Percentiles rank a stretch among this genome's conserved stretches.
These are phyloP conservation scores for Maniola jurtina DNA, from an alignment of 1,140 invertebrate species.

Conservation along the genomic window DNA sequence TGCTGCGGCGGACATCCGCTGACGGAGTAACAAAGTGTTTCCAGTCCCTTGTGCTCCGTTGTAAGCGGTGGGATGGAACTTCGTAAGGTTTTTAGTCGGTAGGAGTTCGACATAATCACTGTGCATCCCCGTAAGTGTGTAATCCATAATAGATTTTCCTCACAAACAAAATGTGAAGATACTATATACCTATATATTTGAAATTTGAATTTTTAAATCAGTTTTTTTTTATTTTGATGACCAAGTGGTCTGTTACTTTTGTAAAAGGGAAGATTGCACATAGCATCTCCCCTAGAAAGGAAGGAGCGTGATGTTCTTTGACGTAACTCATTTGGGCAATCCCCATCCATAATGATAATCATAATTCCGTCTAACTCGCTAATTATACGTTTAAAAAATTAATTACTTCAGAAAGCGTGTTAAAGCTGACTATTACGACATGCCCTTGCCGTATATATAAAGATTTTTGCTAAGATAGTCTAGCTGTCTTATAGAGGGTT, in stretches of 20 bases:
- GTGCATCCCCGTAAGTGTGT: too few species aligned
- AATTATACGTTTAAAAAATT: conserved; percentile 28
- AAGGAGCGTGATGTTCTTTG: neutral
- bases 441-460: conserved; percentile 20
- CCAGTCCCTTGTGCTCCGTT: too few species aligned
- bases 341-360: conserved; percentile 22
- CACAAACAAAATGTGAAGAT: too few species aligned
- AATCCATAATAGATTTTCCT: too few species aligned
- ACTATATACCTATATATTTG: too few species aligned
- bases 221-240: neutral
- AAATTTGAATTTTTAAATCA: neutral
- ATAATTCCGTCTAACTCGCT: conserved; percentile 20
- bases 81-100: too few species aligned
- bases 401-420: conserved; percentile 29
- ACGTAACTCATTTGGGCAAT: conserved; percentile 21
- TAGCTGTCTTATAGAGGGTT: neutral
- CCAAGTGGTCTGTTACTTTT: neutral
- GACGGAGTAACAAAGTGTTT: too few species aligned
- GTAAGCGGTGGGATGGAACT: too few species aligned
- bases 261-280: neutral
- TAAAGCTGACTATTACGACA: conserved; percentile 20
- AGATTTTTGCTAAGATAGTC: neutral
- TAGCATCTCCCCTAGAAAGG: neutral
- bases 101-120: too few species aligned
- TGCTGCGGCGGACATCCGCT: too few species aligned